phyloP scores from a whole-genome alignment of 2,797 vertebrate genomes.

The Megalops cyprinoides region DNA sequence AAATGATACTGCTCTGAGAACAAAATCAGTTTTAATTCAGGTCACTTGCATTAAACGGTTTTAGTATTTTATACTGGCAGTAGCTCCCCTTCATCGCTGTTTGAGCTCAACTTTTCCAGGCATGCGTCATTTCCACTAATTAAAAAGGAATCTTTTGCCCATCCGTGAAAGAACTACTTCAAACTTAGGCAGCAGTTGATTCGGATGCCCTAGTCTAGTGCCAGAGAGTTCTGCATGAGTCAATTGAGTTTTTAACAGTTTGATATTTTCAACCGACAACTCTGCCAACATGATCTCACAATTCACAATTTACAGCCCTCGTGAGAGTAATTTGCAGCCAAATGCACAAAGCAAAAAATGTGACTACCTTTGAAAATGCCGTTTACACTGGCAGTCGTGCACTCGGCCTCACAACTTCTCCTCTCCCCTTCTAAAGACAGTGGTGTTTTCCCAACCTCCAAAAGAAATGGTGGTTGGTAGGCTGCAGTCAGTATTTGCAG shows the following conservation, averaged over 20 bases:
- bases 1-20: not conserved
- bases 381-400: conserved; percentile 34
- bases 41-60: conserved; percentile 21
- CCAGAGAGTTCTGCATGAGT: conserved; percentile 19
- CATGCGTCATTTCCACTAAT: conserved; percentile 32
- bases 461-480: conserved; percentile 24
- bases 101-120: conserved; percentile 31
- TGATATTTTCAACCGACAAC: conserved; percentile 14
- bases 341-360: conserved; percentile 33
- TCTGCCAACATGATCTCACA: conserved; percentile 30
- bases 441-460: conserved; percentile 29
- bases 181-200: not conserved
- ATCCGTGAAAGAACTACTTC: conserved; percentile 20
- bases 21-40: conserved; percentile 1
- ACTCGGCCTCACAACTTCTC: conserved; percentile 32
- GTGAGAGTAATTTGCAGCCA: conserved; percentile 26
- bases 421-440: conserved; percentile 13
- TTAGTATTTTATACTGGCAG: conserved; percentile 10
- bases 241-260: conserved; percentile 23
- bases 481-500: not conserved
- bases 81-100: conserved; percentile 20
- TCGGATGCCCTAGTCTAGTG: conserved; percentile 18
- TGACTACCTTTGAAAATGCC: conserved; percentile 36
- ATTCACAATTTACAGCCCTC: conserved; percentile 19
- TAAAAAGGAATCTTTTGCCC: conserved; percentile 15